Base-by-base conservation (phyloP, 2,888 invertebrate species). In the Adelognathus sp. region DNA sequence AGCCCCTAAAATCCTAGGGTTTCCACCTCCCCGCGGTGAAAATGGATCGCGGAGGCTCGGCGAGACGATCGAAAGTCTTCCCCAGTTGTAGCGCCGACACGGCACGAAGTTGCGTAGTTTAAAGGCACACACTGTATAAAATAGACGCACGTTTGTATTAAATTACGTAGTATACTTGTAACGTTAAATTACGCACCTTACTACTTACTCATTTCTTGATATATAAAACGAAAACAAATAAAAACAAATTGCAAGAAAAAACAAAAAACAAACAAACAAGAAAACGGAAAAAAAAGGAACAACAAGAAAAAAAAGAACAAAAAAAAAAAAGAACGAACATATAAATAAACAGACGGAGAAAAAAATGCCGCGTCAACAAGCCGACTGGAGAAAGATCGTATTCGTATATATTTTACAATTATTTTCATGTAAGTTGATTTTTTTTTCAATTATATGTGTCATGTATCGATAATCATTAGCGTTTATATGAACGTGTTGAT, bases 41-140 rank as follows among this genome's bases (percentile, higher is more conserved):
- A n/a, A n/a, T 76, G 74, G 76, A 76, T 71, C 71, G 76, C 70
- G 63, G 63, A 81, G 80, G 81, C 77, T 81, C 81, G 81, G 82
- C 82, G 80, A 77, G 84, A 81, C 85, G 85, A 86, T 85, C 85
- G 84, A 84, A 85, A 81, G 77, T 80, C 78, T 79, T 79, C 76
- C 85, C 87, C 88, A 90, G 90, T 90, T 88, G 90, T 89, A 90
- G 90, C 89, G 90, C 89, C 90, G 90, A 90, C 90, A 88, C 89
- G 89, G 89, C 90, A 86, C 87, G 86, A 88, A 88, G 89, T 89
- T 89, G 87, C 86, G 89, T 90, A 90, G 90, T 89, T 87, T 89
- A 88, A 89, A 88, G 88, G 89, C 90, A 90, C 90, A 84, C 87
- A 89, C 89, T 89, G 88, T 89, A 88, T 87, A 89, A 88, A 87